These are phyloP conservation scores for Conopomorpha cramerella DNA, from an alignment of 1,140 invertebrate genomes.

Conservation along the genomic window DNA sequence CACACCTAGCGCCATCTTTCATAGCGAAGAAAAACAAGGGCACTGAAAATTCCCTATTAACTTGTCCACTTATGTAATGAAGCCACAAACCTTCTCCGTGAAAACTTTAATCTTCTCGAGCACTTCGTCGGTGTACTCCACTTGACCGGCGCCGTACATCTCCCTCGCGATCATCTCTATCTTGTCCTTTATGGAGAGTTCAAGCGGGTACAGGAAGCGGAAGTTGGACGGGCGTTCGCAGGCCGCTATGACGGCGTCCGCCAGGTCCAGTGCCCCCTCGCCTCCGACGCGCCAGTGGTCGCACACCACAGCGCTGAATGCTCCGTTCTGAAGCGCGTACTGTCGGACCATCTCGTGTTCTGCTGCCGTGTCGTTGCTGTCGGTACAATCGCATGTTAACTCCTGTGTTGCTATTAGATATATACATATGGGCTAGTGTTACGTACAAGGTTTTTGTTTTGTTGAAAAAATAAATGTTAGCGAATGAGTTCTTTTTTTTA, in stretches of 20 bases:
- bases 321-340: slow-evolving; percentile 76
- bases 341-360: slow-evolving; percentile 84
- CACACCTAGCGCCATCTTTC: too few species aligned
- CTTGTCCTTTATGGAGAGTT: slow-evolving; percentile 82
- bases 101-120: slow-evolving; percentile 72
- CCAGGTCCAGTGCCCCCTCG: slow-evolving; percentile 81
- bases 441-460: too few species aligned
- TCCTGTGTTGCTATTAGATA: too few species aligned
- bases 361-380: slow-evolving; percentile 81
- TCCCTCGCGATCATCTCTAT: slow-evolving; percentile 88
- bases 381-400: too few species aligned
- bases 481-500: too few species aligned
- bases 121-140: slow-evolving; percentile 75
- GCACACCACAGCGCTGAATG: slow-evolving; percentile 84
- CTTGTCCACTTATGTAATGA: too few species aligned
- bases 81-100: slow-evolving; percentile 54
- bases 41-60: too few species aligned
- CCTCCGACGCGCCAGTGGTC: slow-evolving; percentile 93
- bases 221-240: slow-evolving; percentile 67
- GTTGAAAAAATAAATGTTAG: too few species aligned
- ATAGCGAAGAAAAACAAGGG: too few species aligned
- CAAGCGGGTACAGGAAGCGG: slow-evolving; percentile 84
- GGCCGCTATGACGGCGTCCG: slow-evolving; percentile 84
- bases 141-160: slow-evolving; percentile 94
- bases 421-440: too few species aligned